Base-by-base conservation (phyloP, 2,888 invertebrate genomes). In the Mimumesa dahlbomi region DNA sequence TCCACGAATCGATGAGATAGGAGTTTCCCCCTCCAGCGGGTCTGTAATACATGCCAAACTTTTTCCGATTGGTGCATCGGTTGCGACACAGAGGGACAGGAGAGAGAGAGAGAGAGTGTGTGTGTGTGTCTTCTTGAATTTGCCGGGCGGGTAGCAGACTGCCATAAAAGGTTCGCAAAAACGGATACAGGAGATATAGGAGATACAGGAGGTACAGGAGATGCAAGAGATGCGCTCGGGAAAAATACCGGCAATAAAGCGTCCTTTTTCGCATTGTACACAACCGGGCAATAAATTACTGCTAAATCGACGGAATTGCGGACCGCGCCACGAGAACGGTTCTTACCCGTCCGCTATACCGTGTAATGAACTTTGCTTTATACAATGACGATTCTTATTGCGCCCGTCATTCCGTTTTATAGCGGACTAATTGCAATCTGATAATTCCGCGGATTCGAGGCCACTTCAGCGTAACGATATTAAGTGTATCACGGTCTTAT, bases 321-420 rank as follows among this genome's bases (percentile, higher is more conserved):
- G 31, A 14, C 29, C 11, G 16, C 14, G 18, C 16, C n/a, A n/a
- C 16, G 25, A n/a, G 43, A 36, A 22, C 29, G 50, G 36, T 36
- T 69, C 16, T 50, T 52, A 59, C 48, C 42, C 19, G 25, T 43
- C 19, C 18, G 7, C 21, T n/a, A n/a, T 48, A 11, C 25, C 40
- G 42, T 50, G 57, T 64, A 64, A 67, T 57, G 57, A 67, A 67
- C 57, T 57, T 65, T 58, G 42, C 70, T 70, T 62, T 58, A 54
- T 40, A 29, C 36, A n/a, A 43, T 45, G 48, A 18, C 16, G 18
- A 49, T 31, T 56, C 42, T 59, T 65, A 66, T 70, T 61, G 40
- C 45, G 21, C 19, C 19, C 14, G 50, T 16, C 19, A 18, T 29
- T 56, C 13, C 48, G 31, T 21, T 40, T 34, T 19, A 18, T 29